Evolutionary conservation across 2,888 invertebrate species (phyloP).

Genomic region (Xylota sylvarum): DNA sequence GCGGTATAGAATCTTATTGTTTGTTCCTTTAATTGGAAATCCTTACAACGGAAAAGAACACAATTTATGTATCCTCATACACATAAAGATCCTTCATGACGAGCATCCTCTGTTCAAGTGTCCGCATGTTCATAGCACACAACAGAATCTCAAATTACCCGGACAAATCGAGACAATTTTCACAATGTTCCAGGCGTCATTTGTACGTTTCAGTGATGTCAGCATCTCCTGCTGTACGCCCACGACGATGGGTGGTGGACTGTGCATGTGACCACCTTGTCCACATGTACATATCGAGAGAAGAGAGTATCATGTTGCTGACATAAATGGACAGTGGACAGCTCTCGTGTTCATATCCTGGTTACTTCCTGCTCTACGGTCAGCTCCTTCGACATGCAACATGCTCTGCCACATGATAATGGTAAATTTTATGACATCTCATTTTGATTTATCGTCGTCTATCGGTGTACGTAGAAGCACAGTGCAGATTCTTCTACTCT

Average conservation of each 20-base stretch:
- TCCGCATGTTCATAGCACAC: constrained; percentile 43
- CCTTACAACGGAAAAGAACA: constrained; percentile 30
- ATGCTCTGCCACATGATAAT: constrained; percentile 72
- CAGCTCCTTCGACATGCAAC: constrained; percentile 64
- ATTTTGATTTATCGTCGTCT: constrained; percentile 73
- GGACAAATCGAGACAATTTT: constrained; percentile 70
- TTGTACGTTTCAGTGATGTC: constrained; percentile 63
- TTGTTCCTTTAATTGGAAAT: constrained; percentile 70
- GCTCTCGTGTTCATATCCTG: constrained; percentile 68
- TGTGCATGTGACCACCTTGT: constrained; percentile 47
- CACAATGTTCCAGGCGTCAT: constrained; percentile 64
- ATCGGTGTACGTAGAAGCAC: constrained; percentile 34
- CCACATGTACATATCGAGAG: constrained; percentile 63
- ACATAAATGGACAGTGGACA: constrained; percentile 73
- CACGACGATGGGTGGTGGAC: constrained; percentile 37
- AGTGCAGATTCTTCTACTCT: constrained; percentile 27
- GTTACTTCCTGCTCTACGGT: constrained; percentile 43
- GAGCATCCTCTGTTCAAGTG: constrained; percentile 18
- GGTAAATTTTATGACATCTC: constrained; percentile 74
- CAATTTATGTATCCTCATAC: constrained; percentile 28
- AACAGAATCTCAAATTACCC: constrained; percentile 61
- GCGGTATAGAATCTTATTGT: constrained; percentile 39
- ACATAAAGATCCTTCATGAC: constrained; percentile 35
- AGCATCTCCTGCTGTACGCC: constrained; percentile 55
- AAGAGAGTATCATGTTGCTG: constrained; percentile 69